These are phyloP conservation scores for Leucophenga maculata DNA, from an alignment of 2,888 invertebrate species.

Conservation along the genomic window DNA sequence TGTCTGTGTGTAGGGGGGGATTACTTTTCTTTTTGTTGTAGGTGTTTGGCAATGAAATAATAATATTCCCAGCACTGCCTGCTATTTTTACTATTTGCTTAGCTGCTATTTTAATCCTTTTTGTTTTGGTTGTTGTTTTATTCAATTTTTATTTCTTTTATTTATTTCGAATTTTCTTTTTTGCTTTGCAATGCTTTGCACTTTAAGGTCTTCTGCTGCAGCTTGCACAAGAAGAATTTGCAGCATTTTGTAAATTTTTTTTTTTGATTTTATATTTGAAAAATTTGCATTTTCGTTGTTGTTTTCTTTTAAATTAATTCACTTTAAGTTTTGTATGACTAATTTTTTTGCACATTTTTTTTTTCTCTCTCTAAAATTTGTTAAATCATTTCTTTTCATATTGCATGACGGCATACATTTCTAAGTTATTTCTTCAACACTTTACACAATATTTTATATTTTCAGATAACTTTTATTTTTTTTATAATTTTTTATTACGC, in stretches of 20 bases:
- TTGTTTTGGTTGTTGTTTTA: constrained; percentile 30
- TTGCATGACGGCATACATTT: background rate
- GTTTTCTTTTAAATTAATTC: too few species aligned
- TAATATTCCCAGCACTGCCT: constrained; percentile 32
- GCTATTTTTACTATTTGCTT: constrained; percentile 44
- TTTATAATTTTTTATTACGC: background rate
- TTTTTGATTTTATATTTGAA: constrained; percentile 29
- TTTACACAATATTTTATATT: too few species aligned
- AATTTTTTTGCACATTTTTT: background rate
- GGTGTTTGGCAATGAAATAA: constrained; percentile 55
- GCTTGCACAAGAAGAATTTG: constrained; percentile 6
- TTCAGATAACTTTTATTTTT: background rate
- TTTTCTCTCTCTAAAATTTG: background rate
- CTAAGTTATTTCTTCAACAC: background rate
- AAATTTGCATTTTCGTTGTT: constrained; percentile 10
- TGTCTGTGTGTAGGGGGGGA: constrained; percentile 18
- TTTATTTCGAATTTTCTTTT: constrained; percentile 27
- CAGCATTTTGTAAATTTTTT: constrained; percentile 41
- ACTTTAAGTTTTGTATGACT: constrained; percentile 11
- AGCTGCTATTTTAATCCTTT: constrained; percentile 46
- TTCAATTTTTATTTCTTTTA: constrained; percentile 27
- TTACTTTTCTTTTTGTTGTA: constrained; percentile 27
- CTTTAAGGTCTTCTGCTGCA: constrained; percentile 53
- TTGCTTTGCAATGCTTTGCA: constrained; percentile 38
- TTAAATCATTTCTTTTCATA: constrained; percentile 4